phyloP scores from a whole-genome alignment of 2,113 vertebrate genomes.

The Tachysurus fulvidraco region DNA sequence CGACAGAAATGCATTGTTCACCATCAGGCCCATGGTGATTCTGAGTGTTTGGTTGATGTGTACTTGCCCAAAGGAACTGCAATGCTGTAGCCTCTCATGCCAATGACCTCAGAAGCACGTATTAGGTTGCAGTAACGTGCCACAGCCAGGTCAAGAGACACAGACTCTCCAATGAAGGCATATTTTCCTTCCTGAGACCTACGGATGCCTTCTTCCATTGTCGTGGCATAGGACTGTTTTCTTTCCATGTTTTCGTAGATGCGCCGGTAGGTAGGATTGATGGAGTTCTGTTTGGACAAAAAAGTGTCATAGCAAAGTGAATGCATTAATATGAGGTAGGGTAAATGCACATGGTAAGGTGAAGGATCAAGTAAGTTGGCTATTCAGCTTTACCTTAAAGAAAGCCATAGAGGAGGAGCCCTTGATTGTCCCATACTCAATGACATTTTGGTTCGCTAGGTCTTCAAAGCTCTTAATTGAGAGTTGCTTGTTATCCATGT shows the following conservation, averaged over 20 bases:
- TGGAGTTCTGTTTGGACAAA: slow-evolving; percentile 74
- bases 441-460: slow-evolving; percentile 80
- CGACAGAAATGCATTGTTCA: neutral
- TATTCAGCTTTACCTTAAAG: slow-evolving; percentile 76
- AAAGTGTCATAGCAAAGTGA: neutral
- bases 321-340: neutral
- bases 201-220: slow-evolving; percentile 76
- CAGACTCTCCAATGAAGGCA: slow-evolving; percentile 85
- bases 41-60: neutral
- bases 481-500: slow-evolving; percentile 64
- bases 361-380: neutral
- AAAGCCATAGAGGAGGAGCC: slow-evolving; percentile 79
- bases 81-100: slow-evolving; percentile 78
- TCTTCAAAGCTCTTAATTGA: slow-evolving; percentile 81
- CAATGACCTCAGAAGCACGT: slow-evolving; percentile 73
- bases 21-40: neutral
- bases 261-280: slow-evolving; percentile 73
- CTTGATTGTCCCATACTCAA: slow-evolving; percentile 81
- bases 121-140: slow-evolving; percentile 79
- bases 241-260: slow-evolving; percentile 85
- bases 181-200: slow-evolving; percentile 77
- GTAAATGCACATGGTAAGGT: neutral
- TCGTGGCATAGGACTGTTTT: slow-evolving; percentile 72
- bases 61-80: slow-evolving; percentile 76
- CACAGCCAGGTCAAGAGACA: slow-evolving; percentile 78